phyloP scores from a whole-genome alignment of 2,113 vertebrate species.

The Peromyscus polionotus region DNA sequence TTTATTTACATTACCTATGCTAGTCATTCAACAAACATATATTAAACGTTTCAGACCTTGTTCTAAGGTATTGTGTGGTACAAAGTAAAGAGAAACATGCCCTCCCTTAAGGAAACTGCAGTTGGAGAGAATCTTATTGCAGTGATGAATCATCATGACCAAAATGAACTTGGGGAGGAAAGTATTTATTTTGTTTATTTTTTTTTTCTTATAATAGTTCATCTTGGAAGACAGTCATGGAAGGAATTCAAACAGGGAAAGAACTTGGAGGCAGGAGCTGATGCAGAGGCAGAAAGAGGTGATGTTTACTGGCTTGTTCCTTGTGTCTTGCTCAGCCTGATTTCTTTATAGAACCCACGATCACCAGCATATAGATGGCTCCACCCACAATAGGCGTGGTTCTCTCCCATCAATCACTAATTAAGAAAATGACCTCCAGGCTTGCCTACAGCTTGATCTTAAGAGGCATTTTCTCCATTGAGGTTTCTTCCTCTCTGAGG shows the following conservation, averaged over 20 bases:
- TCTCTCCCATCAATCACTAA: background rate
- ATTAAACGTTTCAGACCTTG: background rate
- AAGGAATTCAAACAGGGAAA: background rate
- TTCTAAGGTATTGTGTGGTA: background rate
- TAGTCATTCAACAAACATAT: slow-evolving; percentile 1
- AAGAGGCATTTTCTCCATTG: no score
- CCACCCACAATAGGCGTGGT: no score
- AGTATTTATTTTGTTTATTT: background rate
- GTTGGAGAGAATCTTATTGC: no score
- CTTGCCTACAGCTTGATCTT: no score
- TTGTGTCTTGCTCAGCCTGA: background rate
- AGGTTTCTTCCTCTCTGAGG: background rate
- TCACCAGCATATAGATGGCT: background rate
- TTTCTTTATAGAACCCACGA: background rate
- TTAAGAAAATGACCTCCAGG: background rate
- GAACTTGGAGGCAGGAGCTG: background rate
- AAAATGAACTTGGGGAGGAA: background rate
- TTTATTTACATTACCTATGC: background rate
- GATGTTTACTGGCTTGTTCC: background rate
- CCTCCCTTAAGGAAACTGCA: background rate
- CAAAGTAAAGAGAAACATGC: background rate
- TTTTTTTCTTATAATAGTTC: background rate
- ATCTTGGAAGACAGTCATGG: background rate
- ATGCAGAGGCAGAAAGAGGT: background rate
- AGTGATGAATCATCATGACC: background rate